A percentile compares a stretch with the other conserved stretches of the same genome.
phyloP scores from a whole-genome alignment of 2,888 invertebrate species.

The Plagodis pulveraria region DNA sequence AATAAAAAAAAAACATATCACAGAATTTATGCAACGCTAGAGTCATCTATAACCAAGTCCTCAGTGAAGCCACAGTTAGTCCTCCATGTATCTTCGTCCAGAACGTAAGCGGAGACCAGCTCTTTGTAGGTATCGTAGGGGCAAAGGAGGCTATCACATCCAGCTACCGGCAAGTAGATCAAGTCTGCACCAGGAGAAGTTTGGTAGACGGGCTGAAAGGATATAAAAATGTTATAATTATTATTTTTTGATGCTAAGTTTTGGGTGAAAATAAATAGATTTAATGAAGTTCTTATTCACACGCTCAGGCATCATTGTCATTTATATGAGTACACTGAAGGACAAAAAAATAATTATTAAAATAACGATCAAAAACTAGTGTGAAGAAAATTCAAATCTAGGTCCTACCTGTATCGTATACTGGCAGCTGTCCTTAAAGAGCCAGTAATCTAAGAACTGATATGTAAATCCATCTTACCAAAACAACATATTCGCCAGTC shows the following conservation, averaged over 20 bases:
- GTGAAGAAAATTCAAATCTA: too few relatives aligned
- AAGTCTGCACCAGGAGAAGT: conserved; percentile 38
- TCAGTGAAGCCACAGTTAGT: conserved; percentile 45
- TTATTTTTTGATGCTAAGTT: background rate
- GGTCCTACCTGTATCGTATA: too few relatives aligned
- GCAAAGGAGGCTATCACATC: conserved; percentile 46
- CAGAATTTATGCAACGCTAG: conserved; percentile 32
- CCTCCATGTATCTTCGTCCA: conserved; percentile 49
- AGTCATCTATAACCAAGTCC: conserved; percentile 42
- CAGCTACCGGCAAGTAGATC: conserved; percentile 45
- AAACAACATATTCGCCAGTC: conserved; percentile 48
- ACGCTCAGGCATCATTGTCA: too few relatives aligned
- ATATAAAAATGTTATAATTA: too few relatives aligned
- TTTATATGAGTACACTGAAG: too few relatives aligned
- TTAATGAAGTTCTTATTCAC: too few relatives aligned
- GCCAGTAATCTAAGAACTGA: too few relatives aligned
- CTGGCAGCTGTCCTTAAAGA: too few relatives aligned
- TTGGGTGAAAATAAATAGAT: too few relatives aligned
- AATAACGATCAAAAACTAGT: too few relatives aligned
- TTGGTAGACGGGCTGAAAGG: conserved; percentile 51
- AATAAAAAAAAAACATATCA: too few relatives aligned
- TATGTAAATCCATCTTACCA: conserved; percentile 50
- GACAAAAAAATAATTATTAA: too few relatives aligned
- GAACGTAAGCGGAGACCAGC: conserved; percentile 39
- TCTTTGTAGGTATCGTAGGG: conserved; percentile 43